These are phyloP conservation scores for Choristoneura rosaceana DNA, from an alignment of 2,888 invertebrate genomes.

Conservation along the genomic window DNA sequence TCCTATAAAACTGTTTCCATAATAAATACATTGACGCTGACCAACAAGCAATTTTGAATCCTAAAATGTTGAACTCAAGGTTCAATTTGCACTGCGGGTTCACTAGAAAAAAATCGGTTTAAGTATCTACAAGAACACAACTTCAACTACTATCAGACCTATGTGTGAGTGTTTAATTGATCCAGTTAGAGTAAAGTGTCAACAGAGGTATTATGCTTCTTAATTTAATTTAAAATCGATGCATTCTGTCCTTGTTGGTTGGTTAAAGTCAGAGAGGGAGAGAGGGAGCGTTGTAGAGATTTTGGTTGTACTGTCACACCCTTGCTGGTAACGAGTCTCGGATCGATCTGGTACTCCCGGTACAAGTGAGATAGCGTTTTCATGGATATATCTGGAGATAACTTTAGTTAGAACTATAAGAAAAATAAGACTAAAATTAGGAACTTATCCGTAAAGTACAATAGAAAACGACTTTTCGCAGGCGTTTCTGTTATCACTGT, in stretches of 20 bases:
- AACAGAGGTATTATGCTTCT: slow-evolving; percentile 35
- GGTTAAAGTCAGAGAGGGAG: slow-evolving; percentile 32
- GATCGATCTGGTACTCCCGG: slow-evolving; percentile 67
- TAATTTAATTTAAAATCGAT: slow-evolving; percentile 25
- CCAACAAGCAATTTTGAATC: slow-evolving; percentile 36
- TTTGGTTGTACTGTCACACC: slow-evolving; percentile 54
- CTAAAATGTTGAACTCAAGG: slow-evolving; percentile 39
- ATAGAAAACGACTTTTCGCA: too few species aligned
- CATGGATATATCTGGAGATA: slow-evolving; percentile 41
- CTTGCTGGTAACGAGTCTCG: slow-evolving; percentile 57
- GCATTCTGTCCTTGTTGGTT: slow-evolving; percentile 16
- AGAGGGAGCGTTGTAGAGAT: slow-evolving; percentile 5
- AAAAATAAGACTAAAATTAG: neutral
- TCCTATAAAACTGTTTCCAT: slow-evolving; percentile 54
- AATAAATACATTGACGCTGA: slow-evolving; percentile 50
- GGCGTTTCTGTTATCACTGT: too few species aligned
- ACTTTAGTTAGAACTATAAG: slow-evolving; percentile 17
- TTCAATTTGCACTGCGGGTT: slow-evolving; percentile 43
- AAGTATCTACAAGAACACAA: slow-evolving; percentile 37
- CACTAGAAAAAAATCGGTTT: slow-evolving; percentile 38
- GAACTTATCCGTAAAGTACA: too few species aligned
- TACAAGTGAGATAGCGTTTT: slow-evolving; percentile 55
- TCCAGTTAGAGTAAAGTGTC: slow-evolving; percentile 38
- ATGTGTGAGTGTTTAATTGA: slow-evolving; percentile 74
- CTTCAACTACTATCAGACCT: slow-evolving; percentile 38